phyloP scores from a whole-genome alignment of 2,888 invertebrate species.

The Mantis religiosa region DNA sequence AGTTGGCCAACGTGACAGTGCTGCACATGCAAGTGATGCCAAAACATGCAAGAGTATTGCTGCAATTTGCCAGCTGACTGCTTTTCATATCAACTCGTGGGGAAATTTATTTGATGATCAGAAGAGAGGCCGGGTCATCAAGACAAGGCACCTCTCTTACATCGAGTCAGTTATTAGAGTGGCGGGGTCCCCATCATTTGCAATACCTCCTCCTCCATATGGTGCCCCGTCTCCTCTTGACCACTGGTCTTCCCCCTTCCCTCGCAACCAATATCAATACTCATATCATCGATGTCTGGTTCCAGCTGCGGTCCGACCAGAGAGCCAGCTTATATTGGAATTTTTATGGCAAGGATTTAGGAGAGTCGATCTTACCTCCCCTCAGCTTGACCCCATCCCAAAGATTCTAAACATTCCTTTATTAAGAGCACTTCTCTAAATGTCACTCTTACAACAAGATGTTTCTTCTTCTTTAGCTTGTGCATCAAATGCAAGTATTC shows the following conservation, averaged over 20 bases:
- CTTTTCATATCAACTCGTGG: not conserved
- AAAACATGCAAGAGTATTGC: not conserved
- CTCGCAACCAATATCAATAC: conserved; percentile 15
- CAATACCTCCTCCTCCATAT: not conserved
- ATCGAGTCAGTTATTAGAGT: not conserved
- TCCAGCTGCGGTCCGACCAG: not conserved
- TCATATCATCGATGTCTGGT: conserved; percentile 19
- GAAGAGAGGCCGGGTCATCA: not conserved
- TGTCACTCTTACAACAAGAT: not conserved
- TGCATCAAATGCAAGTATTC: not conserved
- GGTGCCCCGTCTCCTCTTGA: conserved; percentile 7
- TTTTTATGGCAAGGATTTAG: conserved; percentile 3
- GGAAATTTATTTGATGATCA: not conserved
- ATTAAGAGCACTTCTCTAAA: not conserved
- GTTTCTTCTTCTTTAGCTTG: not conserved
- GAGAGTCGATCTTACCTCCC: not conserved
- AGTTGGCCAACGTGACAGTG: no score
- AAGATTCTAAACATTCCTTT: not conserved
- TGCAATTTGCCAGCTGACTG: not conserved
- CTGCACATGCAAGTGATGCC: not conserved
- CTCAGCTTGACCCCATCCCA: not conserved
- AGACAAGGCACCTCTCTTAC: not conserved
- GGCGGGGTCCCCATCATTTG: not conserved
- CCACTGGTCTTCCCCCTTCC: conserved; percentile 1
- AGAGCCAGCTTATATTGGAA: conserved; percentile 3